Base-by-base conservation (phyloP, 2,797 vertebrate species). In the Myotis vivesi region DNA sequence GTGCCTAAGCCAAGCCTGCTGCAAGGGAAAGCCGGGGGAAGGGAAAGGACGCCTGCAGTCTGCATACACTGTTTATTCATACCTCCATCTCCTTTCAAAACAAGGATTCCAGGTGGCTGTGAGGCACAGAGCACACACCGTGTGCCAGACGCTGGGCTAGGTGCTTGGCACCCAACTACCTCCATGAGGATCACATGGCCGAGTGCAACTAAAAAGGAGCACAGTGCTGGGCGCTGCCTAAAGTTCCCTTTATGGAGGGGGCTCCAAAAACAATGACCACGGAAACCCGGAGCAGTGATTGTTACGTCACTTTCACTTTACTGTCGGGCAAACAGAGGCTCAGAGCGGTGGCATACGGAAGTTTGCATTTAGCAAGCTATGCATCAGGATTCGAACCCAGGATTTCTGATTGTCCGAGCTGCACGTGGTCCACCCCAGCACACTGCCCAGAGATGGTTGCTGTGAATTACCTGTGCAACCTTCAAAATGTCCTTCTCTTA, bases 31-130 rank as follows among this genome's bases (percentile, higher is more conserved):
- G 44, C 25, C 8, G 25, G 23, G 57, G 12, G 6, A 12, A 23
- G 49, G 59, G 44, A 53, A 81, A 82, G 77, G 23, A 46, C 66
- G 83, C n/a, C 17, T 64, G 71, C 75, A 75, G 88, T 33, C 17
- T 64, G 71, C 71, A 81, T 49, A 49, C 41, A 82, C 94, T 85
- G 75, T 87, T 94, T 82, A 96, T 95, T 91, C 83, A 71, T 72
- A 93, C 51, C 33, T 82, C 59, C 69, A 82, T 15, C 55, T 89
- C 82, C 59, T 94, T 92, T 71, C 82, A 53, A 33, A 89, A 76
- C 75, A 90, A 69, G 77, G 90, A 84, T 41, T 57, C 86, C 86
- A 89, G 94, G 94, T 96, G 94, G 71, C 59, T 80, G 69, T 80
- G 80, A 87, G 72, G 77, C 59, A 59, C 2, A 1, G 83, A 76